Base-by-base conservation (phyloP, 1,140 invertebrate genomes). In the Drosophila eugracilis region DNA sequence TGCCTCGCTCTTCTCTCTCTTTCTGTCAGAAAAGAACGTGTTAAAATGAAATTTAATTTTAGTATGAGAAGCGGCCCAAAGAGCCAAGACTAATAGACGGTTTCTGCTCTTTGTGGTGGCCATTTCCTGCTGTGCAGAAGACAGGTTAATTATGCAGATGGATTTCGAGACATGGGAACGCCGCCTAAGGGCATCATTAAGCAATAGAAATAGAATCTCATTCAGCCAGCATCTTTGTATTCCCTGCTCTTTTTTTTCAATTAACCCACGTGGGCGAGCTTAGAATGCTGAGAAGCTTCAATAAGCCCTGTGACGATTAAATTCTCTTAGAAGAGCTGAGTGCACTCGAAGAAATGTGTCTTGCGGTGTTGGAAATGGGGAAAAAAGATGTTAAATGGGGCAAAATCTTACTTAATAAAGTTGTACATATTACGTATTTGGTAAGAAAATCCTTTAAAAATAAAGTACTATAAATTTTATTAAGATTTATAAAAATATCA, bases 11-110 rank as follows among this genome's bases (percentile, higher is more conserved):
- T 42, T 24, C 34, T 49, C 28, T 49, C 34, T 42, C 39, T 75
- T 55, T 37, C 30, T 30, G 32, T n/a, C 60, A 65, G 32, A 12
- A 42, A 60, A 88, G 83, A 88, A 81, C 83, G 83, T 83, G 83
- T 86, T 88, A 86, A 88, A 88, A 88, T 59, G 69, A 88, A 81
- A 86, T 86, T 86, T 77, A 88, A 83, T 86, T 88, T 83, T 72
- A 72, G 55, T 83, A 86, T 86, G 83, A 54, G 83, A 86, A 86
- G 67, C 52, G 39, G 72, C 54, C 22, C 44, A 58, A 60, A 63
- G 50, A 70, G 42, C 41, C 62, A 60, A 42, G 57, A 65, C 74
- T 77, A 85, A 85, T 77, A 59, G 69, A 77, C 74, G 63, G 63
- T 81, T 80, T 69, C 63, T 66, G 44, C 63, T 77, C 73, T 81